These are phyloP conservation scores for Lasioglossum figueresi DNA, from an alignment of 2,888 invertebrate genomes.

Conservation along the genomic window DNA sequence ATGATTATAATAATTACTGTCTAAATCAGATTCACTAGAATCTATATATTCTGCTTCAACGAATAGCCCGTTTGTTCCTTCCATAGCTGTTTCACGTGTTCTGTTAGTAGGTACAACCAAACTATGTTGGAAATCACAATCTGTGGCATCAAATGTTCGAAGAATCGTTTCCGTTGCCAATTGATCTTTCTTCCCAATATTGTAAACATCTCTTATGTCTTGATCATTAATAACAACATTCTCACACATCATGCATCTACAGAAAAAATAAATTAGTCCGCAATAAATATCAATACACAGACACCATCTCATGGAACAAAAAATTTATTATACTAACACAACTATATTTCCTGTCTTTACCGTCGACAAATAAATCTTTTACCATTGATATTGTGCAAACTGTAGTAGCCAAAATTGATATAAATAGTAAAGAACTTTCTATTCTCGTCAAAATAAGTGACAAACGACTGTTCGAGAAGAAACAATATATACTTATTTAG, in stretches of 20 bases:
- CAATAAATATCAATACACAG: not conserved
- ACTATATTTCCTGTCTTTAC: not conserved
- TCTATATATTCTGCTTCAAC: not conserved
- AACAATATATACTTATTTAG: not conserved
- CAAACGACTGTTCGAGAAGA: not conserved
- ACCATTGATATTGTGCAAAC: not conserved
- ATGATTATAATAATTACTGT: conserved; percentile 2
- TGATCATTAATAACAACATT: conserved; percentile 22
- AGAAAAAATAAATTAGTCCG: not conserved
- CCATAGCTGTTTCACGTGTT: not conserved
- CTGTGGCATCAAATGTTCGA: not conserved
- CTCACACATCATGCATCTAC: not conserved
- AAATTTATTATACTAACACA: not conserved
- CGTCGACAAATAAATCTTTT: not conserved
- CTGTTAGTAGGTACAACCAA: not conserved
- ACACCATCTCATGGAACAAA: not conserved
- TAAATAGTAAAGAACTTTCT: not conserved
- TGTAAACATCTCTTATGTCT: conserved; percentile 43
- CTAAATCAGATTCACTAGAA: conserved; percentile 55
- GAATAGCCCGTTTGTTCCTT: not conserved
- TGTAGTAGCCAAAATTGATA: not conserved
- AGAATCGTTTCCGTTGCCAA: conserved; percentile 50
- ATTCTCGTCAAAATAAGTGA: not conserved
- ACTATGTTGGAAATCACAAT: not conserved
- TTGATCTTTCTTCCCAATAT: conserved; percentile 35